Conservation (phyloP, 2,888 invertebrate genomes). For the Gandaritis pyraliata region DNA sequence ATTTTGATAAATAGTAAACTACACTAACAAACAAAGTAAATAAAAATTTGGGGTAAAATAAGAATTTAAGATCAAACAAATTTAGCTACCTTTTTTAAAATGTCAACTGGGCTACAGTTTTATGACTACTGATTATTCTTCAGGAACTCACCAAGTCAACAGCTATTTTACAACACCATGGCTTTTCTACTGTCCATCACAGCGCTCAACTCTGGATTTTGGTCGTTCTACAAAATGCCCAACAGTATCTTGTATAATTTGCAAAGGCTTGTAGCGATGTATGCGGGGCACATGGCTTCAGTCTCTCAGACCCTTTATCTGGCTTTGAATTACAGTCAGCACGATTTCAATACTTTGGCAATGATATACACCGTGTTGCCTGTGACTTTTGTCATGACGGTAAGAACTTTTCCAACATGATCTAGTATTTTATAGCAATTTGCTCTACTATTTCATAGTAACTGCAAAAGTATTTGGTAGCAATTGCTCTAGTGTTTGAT, state of each 20-base stretch:
- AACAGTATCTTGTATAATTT: slow-evolving; percentile 9
- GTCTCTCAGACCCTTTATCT: slow-evolving; percentile 30
- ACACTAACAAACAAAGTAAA: no score
- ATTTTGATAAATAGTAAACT: no score
- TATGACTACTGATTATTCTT: slow-evolving; percentile 1
- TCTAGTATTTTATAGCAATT: no score
- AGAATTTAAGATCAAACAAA: no score
- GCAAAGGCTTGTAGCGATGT: slow-evolving; percentile 7
- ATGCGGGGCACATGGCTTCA: background rate
- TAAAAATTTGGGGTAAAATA: no score
- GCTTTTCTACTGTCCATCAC: slow-evolving; percentile 20
- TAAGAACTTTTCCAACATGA: slow-evolving; percentile 12
- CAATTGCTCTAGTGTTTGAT: no score
- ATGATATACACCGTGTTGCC: slow-evolving; percentile 30
- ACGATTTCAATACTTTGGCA: slow-evolving; percentile 29
- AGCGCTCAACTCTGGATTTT: slow-evolving; percentile 17
- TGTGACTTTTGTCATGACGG: slow-evolving; percentile 22
- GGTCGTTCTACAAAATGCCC: slow-evolving; percentile 31
- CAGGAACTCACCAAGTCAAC: slow-evolving; percentile 38
- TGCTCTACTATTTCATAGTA: no score
- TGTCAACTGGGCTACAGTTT: no score
- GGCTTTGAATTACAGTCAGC: slow-evolving; percentile 24
- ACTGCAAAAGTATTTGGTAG: no score
- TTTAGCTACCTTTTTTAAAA: no score
- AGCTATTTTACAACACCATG: slow-evolving; percentile 34